Conservation (phyloP, 2,113 vertebrate genomes). For the Pseudolaguvia tuberculata region DNA sequence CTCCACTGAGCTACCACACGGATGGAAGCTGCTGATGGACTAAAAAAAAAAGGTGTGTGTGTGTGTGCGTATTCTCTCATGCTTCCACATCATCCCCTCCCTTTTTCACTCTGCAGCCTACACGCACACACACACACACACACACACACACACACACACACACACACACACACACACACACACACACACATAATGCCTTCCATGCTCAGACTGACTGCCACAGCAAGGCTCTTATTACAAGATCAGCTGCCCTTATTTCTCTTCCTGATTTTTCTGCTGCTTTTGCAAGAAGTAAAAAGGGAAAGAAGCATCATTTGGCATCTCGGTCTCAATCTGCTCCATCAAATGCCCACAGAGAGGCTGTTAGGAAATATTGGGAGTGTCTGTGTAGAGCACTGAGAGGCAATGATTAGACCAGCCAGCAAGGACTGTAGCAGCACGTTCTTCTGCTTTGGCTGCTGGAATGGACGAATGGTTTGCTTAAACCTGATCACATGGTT, state of each 20-base stretch:
- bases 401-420: conserved; percentile 66
- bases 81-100: conserved; percentile 15
- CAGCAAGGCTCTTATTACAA: conserved; percentile 13
- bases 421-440: conserved; percentile 68
- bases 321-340: conserved; percentile 17
- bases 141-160: conserved; percentile 31
- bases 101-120: conserved; percentile 41
- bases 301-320: conserved; percentile 1
- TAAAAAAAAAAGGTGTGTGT: neutral
- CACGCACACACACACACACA: conserved; percentile 30
- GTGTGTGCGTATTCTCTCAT: conserved; percentile 11
- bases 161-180: conserved; percentile 29
- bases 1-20: neutral
- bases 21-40: conserved; percentile 9
- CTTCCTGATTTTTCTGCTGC: conserved; percentile 6
- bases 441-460: conserved; percentile 79
- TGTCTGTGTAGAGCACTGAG: conserved; percentile 58
- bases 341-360: conserved; percentile 50
- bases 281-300: conserved; percentile 11
- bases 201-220: neutral
- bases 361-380: conserved; percentile 49
- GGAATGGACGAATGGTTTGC: conserved; percentile 80
- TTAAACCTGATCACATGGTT: conserved; percentile 54
- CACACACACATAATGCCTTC: conserved; percentile 29
- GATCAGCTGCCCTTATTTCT: conserved; percentile 40